These are phyloP conservation scores for Turritopsis dohrnii DNA, from an alignment of 30 jellyfish, hydroid and myxozoan species.

Conservation along the genomic window DNA sequence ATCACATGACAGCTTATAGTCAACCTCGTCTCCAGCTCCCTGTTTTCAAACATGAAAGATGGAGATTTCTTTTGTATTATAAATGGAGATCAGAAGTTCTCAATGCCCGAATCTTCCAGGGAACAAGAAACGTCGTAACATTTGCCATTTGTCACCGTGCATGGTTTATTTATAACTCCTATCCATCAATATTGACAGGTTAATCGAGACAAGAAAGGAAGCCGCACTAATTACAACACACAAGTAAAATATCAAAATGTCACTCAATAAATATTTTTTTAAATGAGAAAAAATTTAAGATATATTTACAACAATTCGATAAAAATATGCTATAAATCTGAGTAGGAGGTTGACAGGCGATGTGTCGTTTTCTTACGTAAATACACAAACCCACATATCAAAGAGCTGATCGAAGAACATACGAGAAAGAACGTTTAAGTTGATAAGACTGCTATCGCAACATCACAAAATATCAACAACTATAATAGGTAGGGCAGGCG, in stretches of 20 bases:
- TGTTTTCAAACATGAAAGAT: background rate
- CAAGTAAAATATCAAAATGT: background rate
- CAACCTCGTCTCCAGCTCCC: background rate
- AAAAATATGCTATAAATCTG: background rate
- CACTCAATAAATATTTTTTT: background rate
- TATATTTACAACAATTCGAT: background rate
- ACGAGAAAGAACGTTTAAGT: background rate
- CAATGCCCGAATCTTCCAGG: too few relatives aligned
- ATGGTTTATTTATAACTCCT: background rate
- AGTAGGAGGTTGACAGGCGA: too few relatives aligned
- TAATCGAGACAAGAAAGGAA: background rate
- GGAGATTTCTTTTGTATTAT: too few relatives aligned
- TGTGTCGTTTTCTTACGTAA: background rate
- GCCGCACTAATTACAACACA: background rate
- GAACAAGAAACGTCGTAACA: too few relatives aligned
- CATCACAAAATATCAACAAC: background rate
- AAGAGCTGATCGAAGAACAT: background rate
- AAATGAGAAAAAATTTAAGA: background rate
- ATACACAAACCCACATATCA: background rate
- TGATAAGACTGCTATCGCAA: background rate
- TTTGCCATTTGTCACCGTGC: background rate
- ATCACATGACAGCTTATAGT: background rate
- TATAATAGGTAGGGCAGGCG: background rate
- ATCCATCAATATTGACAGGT: background rate
- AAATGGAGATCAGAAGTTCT: too few relatives aligned